These are phyloP conservation scores for Ctenodactylus gundi DNA, from an alignment of 2,113 vertebrate species.

Conservation along the genomic window DNA sequence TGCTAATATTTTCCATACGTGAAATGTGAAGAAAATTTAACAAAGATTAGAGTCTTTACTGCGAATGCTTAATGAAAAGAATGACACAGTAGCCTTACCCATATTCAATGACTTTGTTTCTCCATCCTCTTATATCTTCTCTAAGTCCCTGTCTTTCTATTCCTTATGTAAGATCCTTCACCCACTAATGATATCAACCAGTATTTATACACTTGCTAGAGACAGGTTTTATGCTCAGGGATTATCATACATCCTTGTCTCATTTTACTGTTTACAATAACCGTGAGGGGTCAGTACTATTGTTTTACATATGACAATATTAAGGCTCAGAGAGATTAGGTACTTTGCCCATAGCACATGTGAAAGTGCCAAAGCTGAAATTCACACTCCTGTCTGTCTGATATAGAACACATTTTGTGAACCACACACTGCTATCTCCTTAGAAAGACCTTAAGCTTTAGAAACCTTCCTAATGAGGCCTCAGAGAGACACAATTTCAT, in stretches of 20 bases:
- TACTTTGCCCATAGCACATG: slow-evolving; percentile 14
- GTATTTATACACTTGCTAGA: background rate
- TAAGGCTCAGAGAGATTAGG: background rate
- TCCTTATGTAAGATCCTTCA: background rate
- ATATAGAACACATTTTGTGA: slow-evolving; percentile 15
- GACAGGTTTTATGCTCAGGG: background rate
- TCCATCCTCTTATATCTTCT: slow-evolving; percentile 86
- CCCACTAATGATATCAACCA: background rate
- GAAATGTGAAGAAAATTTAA: slow-evolving; percentile 86
- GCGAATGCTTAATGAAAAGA: slow-evolving; percentile 41
- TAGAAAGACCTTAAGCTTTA: background rate
- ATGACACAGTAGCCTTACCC: background rate
- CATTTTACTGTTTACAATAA: slow-evolving; percentile 40
- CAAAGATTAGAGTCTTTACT: slow-evolving; percentile 79
- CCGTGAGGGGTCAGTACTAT: background rate
- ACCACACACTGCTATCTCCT: background rate
- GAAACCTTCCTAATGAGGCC: background rate
- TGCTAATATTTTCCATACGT: slow-evolving; percentile 76
- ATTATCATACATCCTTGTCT: background rate
- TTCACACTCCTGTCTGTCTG: background rate
- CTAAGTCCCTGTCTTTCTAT: slow-evolving; percentile 57
- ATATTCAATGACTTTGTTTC: slow-evolving; percentile 72
- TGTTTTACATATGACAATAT: slow-evolving; percentile 19
- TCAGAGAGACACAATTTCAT: background rate
- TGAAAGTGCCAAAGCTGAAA: slow-evolving; percentile 4